Conservation (phyloP, 2,888 invertebrate genomes). For the Blastobasis lacticolella region DNA sequence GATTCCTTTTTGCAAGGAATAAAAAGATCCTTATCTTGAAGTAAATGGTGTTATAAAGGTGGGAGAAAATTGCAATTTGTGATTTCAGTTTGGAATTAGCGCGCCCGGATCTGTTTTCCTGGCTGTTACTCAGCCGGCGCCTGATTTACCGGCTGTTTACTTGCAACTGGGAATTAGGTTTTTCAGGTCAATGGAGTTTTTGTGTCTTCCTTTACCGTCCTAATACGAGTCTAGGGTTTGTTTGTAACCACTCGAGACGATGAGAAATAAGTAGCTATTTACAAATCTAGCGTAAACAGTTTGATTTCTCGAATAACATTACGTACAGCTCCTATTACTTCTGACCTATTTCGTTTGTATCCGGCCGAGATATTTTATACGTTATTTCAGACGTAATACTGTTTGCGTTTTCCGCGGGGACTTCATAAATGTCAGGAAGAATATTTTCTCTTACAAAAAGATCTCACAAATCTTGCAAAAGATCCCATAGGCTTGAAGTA, state of each 20-base stretch:
- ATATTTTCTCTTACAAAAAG: constrained; percentile 5
- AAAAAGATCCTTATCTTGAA: constrained; percentile 66
- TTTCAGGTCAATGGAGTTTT: constrained; percentile 4
- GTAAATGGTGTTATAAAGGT: constrained; percentile 55
- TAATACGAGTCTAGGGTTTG: background rate
- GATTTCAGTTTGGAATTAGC: constrained; percentile 52
- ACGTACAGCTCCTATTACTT: background rate
- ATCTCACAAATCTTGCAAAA: constrained; percentile 7
- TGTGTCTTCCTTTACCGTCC: background rate
- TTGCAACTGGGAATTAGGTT: constrained; percentile 4
- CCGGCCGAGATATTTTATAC: background rate
- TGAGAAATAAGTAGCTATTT: background rate
- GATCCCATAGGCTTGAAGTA: constrained; percentile 6
- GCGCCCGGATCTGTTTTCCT: constrained; percentile 18
- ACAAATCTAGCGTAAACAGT: background rate
- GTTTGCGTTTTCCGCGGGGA: background rate
- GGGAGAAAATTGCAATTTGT: constrained; percentile 64
- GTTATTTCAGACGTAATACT: background rate
- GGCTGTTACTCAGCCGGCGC: constrained; percentile 1
- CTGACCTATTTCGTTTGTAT: background rate
- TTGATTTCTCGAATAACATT: background rate
- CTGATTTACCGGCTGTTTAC: constrained; percentile 1
- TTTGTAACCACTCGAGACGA: background rate
- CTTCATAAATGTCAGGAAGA: background rate
- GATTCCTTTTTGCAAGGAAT: constrained; percentile 60